These are phyloP conservation scores for Geophilus truncorum DNA, from an alignment of 2,888 invertebrate genomes.

Conservation along the genomic window DNA sequence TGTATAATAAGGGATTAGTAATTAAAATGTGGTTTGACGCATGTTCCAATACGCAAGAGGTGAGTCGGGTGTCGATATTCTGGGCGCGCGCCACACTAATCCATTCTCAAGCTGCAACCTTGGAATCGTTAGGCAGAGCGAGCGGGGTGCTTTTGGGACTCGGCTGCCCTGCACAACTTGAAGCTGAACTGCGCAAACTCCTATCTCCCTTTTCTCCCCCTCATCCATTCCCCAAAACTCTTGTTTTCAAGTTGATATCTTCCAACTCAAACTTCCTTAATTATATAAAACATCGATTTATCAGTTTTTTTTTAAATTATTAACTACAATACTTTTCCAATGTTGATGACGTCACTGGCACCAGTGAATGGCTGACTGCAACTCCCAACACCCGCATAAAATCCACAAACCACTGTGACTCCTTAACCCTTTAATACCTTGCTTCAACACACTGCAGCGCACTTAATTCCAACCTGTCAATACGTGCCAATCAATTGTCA, in stretches of 20 bases:
- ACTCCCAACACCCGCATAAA: background rate
- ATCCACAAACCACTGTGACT: background rate
- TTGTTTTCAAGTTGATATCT: background rate
- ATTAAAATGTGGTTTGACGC: background rate
- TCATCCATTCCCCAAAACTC: background rate
- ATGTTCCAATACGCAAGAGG: background rate
- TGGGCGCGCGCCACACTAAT: constrained; percentile 10
- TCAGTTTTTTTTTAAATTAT: background rate
- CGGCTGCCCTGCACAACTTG: constrained; percentile 10
- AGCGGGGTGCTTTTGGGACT: constrained; percentile 10
- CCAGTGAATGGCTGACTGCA: background rate
- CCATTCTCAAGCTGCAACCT: constrained; percentile 10
- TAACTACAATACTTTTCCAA: background rate
- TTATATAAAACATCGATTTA: background rate
- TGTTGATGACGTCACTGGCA: background rate
- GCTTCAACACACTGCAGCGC: background rate
- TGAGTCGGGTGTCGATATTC: background rate
- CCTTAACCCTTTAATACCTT: background rate
- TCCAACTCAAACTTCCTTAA: background rate
- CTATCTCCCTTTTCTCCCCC: background rate
- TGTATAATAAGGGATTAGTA: background rate
- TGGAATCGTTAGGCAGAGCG: constrained; percentile 10
- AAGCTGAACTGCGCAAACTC: background rate
- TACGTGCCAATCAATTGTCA: background rate
- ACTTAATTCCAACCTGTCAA: background rate